A percentile compares a stretch with the other conserved stretches of the same genome.
Evolutionary conservation across 2,888 invertebrate genomes (phyloP).

Genomic region (Silvanus unidentatus): DNA sequence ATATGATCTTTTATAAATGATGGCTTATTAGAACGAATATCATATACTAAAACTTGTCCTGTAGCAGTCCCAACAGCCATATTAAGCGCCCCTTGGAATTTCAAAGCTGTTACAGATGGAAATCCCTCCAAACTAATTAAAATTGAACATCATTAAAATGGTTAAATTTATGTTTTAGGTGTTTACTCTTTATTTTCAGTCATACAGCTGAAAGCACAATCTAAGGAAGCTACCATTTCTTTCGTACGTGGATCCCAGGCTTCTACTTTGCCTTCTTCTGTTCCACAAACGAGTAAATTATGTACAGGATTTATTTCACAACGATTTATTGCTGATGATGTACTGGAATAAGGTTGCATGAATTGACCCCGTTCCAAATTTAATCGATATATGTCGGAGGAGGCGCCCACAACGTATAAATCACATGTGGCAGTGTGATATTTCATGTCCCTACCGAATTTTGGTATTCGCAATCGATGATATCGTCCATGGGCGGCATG

Average conservation of each 20-base stretch:
- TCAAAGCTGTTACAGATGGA: slow-evolving; percentile 72
- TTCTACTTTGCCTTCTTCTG: slow-evolving; percentile 86
- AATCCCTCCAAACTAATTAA: slow-evolving; percentile 56
- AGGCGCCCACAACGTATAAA: slow-evolving; percentile 83
- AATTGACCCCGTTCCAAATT: slow-evolving; percentile 96
- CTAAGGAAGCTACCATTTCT: slow-evolving; percentile 70
- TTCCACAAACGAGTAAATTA: slow-evolving; percentile 80
- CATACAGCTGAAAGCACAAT: slow-evolving; percentile 68
- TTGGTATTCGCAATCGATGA: slow-evolving; percentile 84
- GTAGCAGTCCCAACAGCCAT: slow-evolving; percentile 90
- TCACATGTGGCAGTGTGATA: slow-evolving; percentile 89
- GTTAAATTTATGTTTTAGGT: not conserved
- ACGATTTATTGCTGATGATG: slow-evolving; percentile 71
- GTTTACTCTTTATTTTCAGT: slow-evolving; percentile 52
- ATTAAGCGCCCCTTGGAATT: slow-evolving; percentile 68
- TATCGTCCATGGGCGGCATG: slow-evolving; percentile 92
- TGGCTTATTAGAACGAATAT: slow-evolving; percentile 87
- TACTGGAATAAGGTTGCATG: slow-evolving; percentile 74
- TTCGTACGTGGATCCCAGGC: slow-evolving; percentile 92
- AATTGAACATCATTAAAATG: slow-evolving; percentile 9
- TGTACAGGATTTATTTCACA: slow-evolving; percentile 84
- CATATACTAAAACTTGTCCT: slow-evolving; percentile 91
- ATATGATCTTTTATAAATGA: slow-evolving; percentile 89
- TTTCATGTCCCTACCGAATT: slow-evolving; percentile 90
- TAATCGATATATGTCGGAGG: slow-evolving; percentile 75